These are phyloP conservation scores for Argya squamiceps DNA, from an alignment of 2,797 vertebrate species.

Conservation along the genomic window DNA sequence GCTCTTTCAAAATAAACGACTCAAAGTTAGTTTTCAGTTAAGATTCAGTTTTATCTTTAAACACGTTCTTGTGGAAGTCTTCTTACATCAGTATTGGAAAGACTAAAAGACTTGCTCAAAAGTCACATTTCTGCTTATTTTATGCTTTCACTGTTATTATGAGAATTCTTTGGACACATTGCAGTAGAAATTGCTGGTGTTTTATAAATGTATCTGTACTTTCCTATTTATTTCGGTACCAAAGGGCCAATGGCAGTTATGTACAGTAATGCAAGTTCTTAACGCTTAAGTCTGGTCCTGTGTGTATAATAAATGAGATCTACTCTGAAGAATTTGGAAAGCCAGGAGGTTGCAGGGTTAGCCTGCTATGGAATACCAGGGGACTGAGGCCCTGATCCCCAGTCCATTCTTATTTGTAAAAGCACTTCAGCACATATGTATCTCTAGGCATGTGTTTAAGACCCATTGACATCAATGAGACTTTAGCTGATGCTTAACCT, in stretches of 20 bases:
- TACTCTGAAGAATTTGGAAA: conserved; percentile 64
- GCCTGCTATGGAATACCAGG: conserved; percentile 56
- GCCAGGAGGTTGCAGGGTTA: conserved; percentile 65
- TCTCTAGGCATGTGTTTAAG: conserved; percentile 69
- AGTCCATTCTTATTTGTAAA: conserved; percentile 64
- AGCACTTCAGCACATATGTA: conserved; percentile 68
- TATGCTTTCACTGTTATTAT: not conserved
- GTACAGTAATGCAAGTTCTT: conserved; percentile 42
- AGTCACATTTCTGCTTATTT: not conserved
- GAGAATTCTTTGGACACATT: not conserved
- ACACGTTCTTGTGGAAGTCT: not conserved
- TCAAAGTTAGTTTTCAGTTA: not conserved
- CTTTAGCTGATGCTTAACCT: conserved; percentile 70
- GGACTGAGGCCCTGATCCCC: conserved; percentile 63
- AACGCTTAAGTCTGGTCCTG: conserved; percentile 29
- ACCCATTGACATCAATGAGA: conserved; percentile 66
- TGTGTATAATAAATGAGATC: conserved; percentile 68
- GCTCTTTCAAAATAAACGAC: not conserved
- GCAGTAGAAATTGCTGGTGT: not conserved
- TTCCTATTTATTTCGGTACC: conserved; percentile 1
- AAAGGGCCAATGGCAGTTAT: conserved; percentile 24
- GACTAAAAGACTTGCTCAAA: not conserved
- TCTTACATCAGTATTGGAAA: not conserved
- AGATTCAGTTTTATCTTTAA: not conserved
- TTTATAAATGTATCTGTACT: not conserved